phyloP scores from a whole-genome alignment of 2,888 invertebrate species.

The Phragmatobia fuliginosa region DNA sequence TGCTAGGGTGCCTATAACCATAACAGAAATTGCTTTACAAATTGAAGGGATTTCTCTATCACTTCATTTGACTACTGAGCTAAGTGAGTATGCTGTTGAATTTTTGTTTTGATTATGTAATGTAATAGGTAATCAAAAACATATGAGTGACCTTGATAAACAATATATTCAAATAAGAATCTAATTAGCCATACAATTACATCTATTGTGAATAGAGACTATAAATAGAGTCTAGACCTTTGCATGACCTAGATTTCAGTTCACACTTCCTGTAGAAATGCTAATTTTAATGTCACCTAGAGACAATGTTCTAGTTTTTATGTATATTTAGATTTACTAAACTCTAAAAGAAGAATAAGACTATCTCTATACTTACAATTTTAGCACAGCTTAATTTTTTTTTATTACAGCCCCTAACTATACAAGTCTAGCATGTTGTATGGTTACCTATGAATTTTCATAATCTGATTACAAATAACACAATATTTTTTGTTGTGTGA shows the following conservation, averaged over 20 bases:
- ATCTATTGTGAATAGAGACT: conserved; percentile 40
- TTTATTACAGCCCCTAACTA: background rate
- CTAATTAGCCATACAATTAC: conserved; percentile 17
- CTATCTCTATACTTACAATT: background rate
- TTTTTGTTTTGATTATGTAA: conserved; percentile 21
- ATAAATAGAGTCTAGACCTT: conserved; percentile 72
- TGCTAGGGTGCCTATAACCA: conserved; percentile 69
- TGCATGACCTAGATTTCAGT: conserved; percentile 74
- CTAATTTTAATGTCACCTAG: conserved; percentile 74
- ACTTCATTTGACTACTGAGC: conserved; percentile 33
- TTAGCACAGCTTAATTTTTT: background rate
- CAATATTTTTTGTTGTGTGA: conserved; percentile 33
- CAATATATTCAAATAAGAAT: conserved; percentile 22
- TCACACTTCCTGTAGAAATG: conserved; percentile 73
- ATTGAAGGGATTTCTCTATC: conserved; percentile 33
- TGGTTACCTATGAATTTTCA: background rate
- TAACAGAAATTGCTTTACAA: conserved; percentile 61
- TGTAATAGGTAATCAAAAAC: background rate
- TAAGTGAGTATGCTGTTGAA: conserved; percentile 51
- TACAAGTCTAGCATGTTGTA: background rate
- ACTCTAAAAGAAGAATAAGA: background rate
- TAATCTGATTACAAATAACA: background rate
- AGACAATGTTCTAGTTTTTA: conserved; percentile 65
- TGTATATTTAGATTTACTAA: conserved; percentile 36
- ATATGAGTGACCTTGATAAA: conserved; percentile 33